These are phyloP conservation scores for Myotis davidii DNA, from an alignment of 2,113 vertebrate species.

Conservation along the genomic window DNA sequence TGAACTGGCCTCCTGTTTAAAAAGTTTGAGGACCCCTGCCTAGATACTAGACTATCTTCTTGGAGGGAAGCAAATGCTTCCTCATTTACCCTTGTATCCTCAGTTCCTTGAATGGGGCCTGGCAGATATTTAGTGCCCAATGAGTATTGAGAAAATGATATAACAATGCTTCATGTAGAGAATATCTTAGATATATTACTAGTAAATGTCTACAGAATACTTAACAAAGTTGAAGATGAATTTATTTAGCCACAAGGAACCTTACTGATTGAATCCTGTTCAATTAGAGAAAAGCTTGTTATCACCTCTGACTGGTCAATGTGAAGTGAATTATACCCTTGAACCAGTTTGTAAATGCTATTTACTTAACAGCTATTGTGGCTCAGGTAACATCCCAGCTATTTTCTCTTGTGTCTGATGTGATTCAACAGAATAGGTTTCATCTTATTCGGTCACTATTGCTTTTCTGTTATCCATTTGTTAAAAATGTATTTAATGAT, in stretches of 20 bases:
- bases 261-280: background rate
- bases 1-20: too few relatives aligned
- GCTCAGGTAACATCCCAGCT: background rate
- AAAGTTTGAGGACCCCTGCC: too few relatives aligned
- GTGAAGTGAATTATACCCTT: background rate
- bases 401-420: background rate
- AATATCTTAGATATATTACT: background rate
- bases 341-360: background rate
- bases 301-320: background rate
- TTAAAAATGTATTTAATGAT: background rate
- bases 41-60: background rate
- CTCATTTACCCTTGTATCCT: background rate
- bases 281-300: background rate
- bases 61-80: background rate
- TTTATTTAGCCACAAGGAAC: background rate
- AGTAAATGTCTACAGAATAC: background rate
- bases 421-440: background rate
- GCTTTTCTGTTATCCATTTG: background rate
- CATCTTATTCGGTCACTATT: background rate
- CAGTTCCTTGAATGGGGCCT: background rate
- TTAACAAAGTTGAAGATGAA: background rate
- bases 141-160: background rate
- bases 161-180: background rate
- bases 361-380: conserved; percentile 3
- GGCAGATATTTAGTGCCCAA: background rate